Percentiles rank a stretch among this genome's conserved stretches.
Conservation (phyloP, 2,888 invertebrate species). For the Aporophyla nigra region DNA sequence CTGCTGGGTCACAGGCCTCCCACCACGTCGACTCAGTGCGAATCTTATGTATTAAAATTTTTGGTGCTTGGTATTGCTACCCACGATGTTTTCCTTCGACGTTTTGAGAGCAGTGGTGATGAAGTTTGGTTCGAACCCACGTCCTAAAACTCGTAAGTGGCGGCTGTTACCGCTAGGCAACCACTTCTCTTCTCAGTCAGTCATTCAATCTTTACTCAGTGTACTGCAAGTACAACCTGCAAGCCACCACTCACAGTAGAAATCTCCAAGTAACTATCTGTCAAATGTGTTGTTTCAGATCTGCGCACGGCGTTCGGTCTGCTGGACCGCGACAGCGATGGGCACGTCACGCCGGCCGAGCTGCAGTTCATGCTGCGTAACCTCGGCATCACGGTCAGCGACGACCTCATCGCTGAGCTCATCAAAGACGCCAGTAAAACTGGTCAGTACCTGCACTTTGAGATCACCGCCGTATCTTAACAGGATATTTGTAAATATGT, state of each 20-base stretch:
- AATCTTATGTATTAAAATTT: too few species aligned
- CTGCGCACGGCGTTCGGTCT: slow-evolving; percentile 95
- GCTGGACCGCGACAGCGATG: slow-evolving; percentile 95
- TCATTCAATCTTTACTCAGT: too few species aligned
- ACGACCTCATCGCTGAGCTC: slow-evolving; percentile 94
- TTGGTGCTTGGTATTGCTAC: too few species aligned
- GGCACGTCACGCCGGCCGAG: slow-evolving; percentile 94
- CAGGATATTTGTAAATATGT: background rate
- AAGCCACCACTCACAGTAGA: background rate
- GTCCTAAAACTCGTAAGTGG: too few species aligned
- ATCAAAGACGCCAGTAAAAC: slow-evolving; percentile 94
- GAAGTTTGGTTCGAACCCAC: too few species aligned
- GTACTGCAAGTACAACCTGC: background rate
- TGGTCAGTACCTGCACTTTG: slow-evolving; percentile 85
- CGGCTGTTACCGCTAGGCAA: too few species aligned
- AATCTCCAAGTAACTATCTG: background rate
- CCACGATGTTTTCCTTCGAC: too few species aligned
- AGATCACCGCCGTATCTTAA: background rate
- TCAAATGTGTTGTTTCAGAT: slow-evolving; percentile 88
- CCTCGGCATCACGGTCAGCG: slow-evolving; percentile 94
- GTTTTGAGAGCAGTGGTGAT: too few species aligned
- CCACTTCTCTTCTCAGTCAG: too few species aligned
- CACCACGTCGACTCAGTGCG: too few species aligned
- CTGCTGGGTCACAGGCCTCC: too few species aligned
- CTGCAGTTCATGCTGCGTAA: slow-evolving; percentile 95